Percentiles rank a stretch among this genome's conserved stretches.
phyloP scores from a whole-genome alignment of 1,140 invertebrate species.

The Neuroterus valhalla region DNA sequence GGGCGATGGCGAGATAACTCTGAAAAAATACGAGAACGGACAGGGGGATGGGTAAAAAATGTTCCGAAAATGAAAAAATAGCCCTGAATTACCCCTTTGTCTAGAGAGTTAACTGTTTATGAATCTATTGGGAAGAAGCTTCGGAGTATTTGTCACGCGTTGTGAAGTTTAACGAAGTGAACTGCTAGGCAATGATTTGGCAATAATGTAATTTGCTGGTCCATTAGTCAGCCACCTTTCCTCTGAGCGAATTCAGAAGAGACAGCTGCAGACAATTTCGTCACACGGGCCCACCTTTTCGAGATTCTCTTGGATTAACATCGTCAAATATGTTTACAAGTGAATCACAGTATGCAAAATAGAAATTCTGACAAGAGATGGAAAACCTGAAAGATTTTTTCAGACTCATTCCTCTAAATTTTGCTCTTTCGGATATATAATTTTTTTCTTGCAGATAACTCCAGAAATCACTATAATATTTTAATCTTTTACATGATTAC shows the following conservation, averaged over 20 bases:
- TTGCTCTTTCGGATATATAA: too few species aligned
- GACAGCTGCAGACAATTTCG: background rate
- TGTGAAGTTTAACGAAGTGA: slow-evolving; percentile 41
- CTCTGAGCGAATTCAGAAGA: slow-evolving; percentile 38
- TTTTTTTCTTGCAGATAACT: too few species aligned
- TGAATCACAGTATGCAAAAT: background rate
- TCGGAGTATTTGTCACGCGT: slow-evolving; percentile 18
- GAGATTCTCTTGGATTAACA: slow-evolving; percentile 15
- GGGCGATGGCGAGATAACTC: too few species aligned
- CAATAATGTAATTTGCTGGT: slow-evolving; percentile 57
- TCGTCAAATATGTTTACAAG: background rate
- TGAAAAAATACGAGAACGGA: too few species aligned
- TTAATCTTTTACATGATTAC: too few species aligned
- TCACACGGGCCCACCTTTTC: slow-evolving; percentile 10
- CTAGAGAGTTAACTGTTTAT: too few species aligned
- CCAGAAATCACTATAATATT: too few species aligned
- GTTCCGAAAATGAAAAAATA: too few species aligned
- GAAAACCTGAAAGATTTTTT: background rate
- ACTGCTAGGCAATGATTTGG: slow-evolving; percentile 47
- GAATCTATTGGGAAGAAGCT: background rate
- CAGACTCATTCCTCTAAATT: background rate
- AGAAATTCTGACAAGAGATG: background rate
- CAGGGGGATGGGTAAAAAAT: too few species aligned
- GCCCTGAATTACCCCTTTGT: too few species aligned
- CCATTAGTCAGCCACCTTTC: slow-evolving; percentile 55